phyloP scores from a whole-genome alignment of 2,113 vertebrate species.

The Phodopus roborovskii region DNA sequence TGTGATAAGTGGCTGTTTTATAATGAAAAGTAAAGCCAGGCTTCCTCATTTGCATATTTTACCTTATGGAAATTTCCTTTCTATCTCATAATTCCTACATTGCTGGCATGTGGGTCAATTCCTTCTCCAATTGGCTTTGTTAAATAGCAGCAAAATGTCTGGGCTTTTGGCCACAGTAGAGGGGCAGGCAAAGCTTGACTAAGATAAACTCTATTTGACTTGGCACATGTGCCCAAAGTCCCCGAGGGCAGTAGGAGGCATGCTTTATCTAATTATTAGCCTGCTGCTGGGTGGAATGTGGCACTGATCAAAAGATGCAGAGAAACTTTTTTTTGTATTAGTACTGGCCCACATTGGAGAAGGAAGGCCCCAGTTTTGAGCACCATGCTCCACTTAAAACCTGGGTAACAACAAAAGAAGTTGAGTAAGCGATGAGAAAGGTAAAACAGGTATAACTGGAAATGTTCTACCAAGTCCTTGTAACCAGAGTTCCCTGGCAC shows the following conservation, averaged over 20 bases:
- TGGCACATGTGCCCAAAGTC: conserved; percentile 54
- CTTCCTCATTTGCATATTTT: conserved; percentile 66
- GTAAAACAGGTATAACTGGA: background rate
- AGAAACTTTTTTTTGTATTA: background rate
- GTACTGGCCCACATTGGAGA: background rate
- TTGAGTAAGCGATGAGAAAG: background rate
- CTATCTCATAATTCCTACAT: background rate
- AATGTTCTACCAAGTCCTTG: background rate
- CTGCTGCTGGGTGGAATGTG: background rate
- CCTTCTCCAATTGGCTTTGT: conserved; percentile 64
- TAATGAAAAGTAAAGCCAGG: background rate
- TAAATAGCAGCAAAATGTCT: conserved; percentile 62
- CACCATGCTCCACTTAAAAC: background rate
- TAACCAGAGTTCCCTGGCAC: background rate
- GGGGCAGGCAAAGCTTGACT: conserved; percentile 53
- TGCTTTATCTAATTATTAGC: conserved; percentile 68
- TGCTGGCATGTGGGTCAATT: conserved; percentile 52
- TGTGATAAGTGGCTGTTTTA: conserved; percentile 47
- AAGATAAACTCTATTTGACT: conserved; percentile 66
- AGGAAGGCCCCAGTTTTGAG: background rate
- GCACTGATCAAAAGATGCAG: background rate
- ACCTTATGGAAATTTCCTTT: conserved; percentile 68
- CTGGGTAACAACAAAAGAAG: background rate
- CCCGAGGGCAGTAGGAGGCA: background rate
- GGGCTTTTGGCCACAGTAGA: conserved; percentile 46